Conservation (phyloP, 2,797 vertebrate genomes). For the Luscinia megarhynchos region DNA sequence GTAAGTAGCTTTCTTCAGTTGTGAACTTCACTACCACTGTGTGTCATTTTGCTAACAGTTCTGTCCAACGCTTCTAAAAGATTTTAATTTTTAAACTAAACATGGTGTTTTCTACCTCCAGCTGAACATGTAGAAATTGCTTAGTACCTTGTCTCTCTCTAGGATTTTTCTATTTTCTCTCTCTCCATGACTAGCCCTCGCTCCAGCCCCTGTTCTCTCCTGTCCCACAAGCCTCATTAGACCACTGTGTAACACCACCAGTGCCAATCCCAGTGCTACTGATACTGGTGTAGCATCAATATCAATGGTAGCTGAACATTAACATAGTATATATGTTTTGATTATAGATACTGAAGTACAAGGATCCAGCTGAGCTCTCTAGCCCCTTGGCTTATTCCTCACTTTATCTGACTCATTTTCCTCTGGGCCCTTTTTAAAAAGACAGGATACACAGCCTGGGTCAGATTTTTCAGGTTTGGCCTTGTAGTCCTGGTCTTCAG, state of each 20-base stretch:
- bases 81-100: not conserved
- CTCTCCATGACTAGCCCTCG: not conserved
- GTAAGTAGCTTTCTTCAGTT: constrained; percentile 80
- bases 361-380: not conserved
- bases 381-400: not conserved
- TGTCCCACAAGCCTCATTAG: not conserved
- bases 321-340: not conserved
- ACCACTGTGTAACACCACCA: not conserved
- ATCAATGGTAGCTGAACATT: not conserved
- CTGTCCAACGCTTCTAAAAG: not conserved
- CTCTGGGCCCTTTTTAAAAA: not conserved
- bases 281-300: not conserved
- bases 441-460: not conserved
- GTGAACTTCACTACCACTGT: not conserved
- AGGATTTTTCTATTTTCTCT: not conserved
- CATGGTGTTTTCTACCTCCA: not conserved
- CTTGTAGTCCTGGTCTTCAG: not conserved
- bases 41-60: not conserved
- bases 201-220: not conserved
- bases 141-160: not conserved
- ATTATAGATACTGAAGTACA: not conserved
- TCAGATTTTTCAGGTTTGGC: not conserved
- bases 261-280: not conserved
- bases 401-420: not conserved
- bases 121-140: not conserved